Percentiles rank a stretch among this genome's conserved stretches.
These are phyloP conservation scores for Drosophila mauritiana DNA, from an alignment of 1,140 invertebrate species.

Conservation along the genomic window DNA sequence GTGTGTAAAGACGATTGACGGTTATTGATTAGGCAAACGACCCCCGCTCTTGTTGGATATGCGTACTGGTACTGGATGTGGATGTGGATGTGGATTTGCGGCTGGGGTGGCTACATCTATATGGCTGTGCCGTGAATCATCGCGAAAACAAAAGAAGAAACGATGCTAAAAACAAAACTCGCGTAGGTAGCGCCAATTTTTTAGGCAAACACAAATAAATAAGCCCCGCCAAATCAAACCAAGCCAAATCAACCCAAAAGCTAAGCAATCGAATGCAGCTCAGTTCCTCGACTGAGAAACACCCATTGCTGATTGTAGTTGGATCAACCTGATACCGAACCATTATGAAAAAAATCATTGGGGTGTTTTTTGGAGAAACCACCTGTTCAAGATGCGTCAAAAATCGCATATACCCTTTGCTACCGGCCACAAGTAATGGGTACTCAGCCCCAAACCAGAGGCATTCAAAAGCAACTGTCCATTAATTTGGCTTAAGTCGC, in stretches of 20 bases:
- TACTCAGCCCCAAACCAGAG: constrained; percentile 6
- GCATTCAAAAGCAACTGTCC: constrained; percentile 37
- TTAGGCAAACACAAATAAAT: constrained; percentile 61
- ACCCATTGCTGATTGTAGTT: constrained; percentile 2
- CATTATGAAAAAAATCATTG: too few species aligned
- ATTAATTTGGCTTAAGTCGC: constrained; percentile 78
- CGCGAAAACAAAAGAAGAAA: constrained; percentile 43
- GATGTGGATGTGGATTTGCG: background rate
- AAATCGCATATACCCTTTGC: constrained; percentile 6
- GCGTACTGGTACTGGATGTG: background rate
- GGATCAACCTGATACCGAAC: background rate
- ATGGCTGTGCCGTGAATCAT: constrained; percentile 57
- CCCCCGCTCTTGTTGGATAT: background rate
- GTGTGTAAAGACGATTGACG: constrained; percentile 79
- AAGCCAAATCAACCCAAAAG: constrained; percentile 9
- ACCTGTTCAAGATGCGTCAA: background rate
- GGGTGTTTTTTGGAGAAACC: too few species aligned
- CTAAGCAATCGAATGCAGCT: background rate
- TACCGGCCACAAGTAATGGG: background rate
- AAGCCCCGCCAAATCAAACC: constrained; percentile 30
- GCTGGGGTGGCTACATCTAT: background rate
- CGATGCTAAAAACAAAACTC: constrained; percentile 74
- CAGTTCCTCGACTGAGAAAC: background rate
- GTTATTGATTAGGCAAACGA: constrained; percentile 71
- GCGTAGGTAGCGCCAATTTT: constrained; percentile 79